Evolutionary conservation across 2,797 vertebrate species (phyloP).

Genomic region (Leptatherina wallacei): DNA sequence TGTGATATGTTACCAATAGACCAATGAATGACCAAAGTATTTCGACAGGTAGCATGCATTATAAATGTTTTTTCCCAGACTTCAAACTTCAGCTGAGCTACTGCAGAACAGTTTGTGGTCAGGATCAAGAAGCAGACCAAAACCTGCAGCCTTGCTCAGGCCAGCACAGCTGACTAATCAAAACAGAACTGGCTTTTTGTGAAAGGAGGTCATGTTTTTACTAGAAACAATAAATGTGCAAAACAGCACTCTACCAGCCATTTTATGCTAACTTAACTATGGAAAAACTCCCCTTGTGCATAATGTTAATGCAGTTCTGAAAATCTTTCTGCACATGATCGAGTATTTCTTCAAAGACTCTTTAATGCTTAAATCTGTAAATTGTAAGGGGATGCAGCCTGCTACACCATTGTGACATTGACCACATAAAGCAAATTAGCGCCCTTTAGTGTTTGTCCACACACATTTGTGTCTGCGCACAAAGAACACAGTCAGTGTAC

Average conservation of each 20-base stretch:
- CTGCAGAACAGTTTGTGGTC: not conserved
- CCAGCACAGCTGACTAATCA: not conserved
- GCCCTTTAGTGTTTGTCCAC: constrained; percentile 12
- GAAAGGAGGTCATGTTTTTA: not conserved
- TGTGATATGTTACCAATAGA: not conserved
- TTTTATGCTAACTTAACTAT: not conserved
- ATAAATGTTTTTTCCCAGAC: not conserved
- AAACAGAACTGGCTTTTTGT: not conserved
- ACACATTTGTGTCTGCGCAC: constrained; percentile 17
- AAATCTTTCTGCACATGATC: not conserved
- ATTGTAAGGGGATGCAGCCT: constrained; percentile 32
- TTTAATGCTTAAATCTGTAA: constrained; percentile 4
- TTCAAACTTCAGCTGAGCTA: not conserved
- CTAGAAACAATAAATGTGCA: not conserved
- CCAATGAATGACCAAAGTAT: not conserved
- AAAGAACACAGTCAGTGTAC: constrained; percentile 8
- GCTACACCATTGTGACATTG: constrained; percentile 13
- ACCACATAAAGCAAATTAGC: constrained; percentile 9
- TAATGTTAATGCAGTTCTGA: not conserved
- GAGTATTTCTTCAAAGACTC: not conserved
- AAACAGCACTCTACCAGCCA: not conserved
- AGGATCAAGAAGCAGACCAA: too few species aligned
- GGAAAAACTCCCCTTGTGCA: not conserved
- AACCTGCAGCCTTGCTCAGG: not conserved
- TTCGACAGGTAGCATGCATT: not conserved